Evolutionary conservation across 2,797 vertebrate genomes (phyloP).

Genomic region (Moxostoma hubbsi): DNA sequence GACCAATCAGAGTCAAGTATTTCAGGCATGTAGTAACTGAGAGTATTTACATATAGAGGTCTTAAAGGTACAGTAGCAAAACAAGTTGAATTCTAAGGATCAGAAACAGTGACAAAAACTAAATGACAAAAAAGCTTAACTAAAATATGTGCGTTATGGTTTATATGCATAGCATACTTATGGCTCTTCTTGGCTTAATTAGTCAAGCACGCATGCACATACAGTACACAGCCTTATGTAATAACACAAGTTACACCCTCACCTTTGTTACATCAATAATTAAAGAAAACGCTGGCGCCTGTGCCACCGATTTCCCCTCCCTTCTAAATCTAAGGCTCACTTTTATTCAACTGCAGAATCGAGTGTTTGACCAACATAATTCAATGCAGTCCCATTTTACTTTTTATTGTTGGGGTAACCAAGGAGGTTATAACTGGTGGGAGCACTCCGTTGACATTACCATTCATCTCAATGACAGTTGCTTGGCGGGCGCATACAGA

Average conservation of each 20-base stretch:
- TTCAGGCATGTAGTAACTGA: background rate
- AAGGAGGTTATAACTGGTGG: too few relatives aligned
- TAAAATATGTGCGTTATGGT: background rate
- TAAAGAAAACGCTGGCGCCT: background rate
- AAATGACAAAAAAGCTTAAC: background rate
- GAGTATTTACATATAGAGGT: background rate
- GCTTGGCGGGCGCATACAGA: too few relatives aligned
- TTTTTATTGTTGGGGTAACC: too few relatives aligned
- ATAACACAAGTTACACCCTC: constrained; percentile 7
- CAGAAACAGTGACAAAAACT: background rate
- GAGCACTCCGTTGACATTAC: too few relatives aligned
- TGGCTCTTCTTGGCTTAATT: constrained; percentile 15
- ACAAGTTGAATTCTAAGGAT: background rate
- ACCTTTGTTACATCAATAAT: constrained; percentile 33
- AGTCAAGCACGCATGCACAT: background rate
- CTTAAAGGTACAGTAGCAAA: background rate
- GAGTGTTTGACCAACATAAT: too few relatives aligned
- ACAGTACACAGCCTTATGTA: constrained; percentile 16
- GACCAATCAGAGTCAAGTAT: background rate
- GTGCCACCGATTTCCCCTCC: constrained; percentile 2
- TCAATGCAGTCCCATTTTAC: too few relatives aligned
- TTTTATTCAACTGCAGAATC: too few relatives aligned
- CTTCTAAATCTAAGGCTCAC: background rate
- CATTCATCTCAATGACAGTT: too few relatives aligned
- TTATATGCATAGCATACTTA: constrained; percentile 29